These are phyloP conservation scores for Spinus pinus DNA, from an alignment of 2,797 vertebrate species.

Conservation along the genomic window DNA sequence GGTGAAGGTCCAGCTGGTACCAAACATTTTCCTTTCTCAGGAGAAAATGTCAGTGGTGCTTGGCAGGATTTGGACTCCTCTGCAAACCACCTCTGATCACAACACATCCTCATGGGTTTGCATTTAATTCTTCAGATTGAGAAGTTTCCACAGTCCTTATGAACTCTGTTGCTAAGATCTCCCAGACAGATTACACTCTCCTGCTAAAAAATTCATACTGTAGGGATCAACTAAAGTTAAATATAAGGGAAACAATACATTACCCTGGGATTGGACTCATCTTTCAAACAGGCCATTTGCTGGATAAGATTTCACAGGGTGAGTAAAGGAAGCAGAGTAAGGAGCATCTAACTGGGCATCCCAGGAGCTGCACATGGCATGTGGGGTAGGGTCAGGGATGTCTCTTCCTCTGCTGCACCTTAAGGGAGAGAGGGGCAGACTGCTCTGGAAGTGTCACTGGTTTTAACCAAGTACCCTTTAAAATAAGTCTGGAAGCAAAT, in stretches of 20 bases:
- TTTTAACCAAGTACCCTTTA: neutral
- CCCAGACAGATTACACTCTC: neutral
- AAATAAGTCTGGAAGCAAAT: neutral
- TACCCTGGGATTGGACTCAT: neutral
- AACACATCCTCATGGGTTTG: neutral
- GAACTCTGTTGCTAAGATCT: neutral
- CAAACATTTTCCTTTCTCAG: neutral
- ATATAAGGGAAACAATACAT: neutral
- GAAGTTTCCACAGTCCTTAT: neutral
- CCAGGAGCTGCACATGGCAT: neutral
- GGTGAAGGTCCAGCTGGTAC: neutral
- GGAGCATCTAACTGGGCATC: neutral
- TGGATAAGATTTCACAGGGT: neutral
- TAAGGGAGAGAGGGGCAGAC: neutral
- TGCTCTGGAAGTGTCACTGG: neutral
- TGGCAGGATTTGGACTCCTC: neutral
- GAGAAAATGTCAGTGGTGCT: neutral
- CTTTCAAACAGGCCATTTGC: neutral
- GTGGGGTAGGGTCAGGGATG: neutral
- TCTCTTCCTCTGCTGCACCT: neutral
- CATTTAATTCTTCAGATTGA: neutral
- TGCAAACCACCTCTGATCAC: neutral
- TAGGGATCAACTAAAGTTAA: neutral
- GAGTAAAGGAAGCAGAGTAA: neutral
- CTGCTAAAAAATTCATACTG: neutral